Percentiles rank a stretch among this genome's conserved stretches.
phyloP scores from a whole-genome alignment of 1,140 invertebrate species.

The Cotesia vestalis region DNA sequence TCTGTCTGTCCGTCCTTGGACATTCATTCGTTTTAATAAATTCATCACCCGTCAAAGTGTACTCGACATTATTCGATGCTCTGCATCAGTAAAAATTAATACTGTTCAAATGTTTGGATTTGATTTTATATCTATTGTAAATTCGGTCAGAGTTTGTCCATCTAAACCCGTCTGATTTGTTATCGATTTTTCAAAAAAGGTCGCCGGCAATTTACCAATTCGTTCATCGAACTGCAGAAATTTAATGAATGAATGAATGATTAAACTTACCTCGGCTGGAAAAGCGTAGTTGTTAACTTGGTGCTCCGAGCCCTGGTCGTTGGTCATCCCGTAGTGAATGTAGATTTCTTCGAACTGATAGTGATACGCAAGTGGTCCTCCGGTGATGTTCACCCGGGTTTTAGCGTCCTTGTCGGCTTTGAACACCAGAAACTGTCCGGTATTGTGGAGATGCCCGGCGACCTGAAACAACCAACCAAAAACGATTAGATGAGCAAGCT shows the following conservation, averaged over 20 bases:
- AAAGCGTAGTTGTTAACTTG: slow-evolving; percentile 91
- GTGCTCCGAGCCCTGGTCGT: slow-evolving; percentile 91
- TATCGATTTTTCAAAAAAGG: neutral
- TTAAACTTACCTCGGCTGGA: slow-evolving; percentile 84
- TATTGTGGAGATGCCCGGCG: slow-evolving; percentile 86
- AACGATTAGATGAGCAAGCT: slow-evolving; percentile 8
- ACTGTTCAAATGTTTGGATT: neutral
- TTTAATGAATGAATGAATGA: neutral
- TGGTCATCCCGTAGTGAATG: slow-evolving; percentile 90
- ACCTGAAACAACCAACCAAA: slow-evolving; percentile 71
- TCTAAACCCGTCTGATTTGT: no score
- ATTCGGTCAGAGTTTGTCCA: neutral
- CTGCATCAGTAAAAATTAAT: neutral
- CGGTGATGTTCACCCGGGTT: slow-evolving; percentile 90
- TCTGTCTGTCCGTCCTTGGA: no score
- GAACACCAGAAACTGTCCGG: slow-evolving; percentile 90
- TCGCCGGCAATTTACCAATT: slow-evolving; percentile 34
- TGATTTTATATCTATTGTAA: slow-evolving; percentile 8
- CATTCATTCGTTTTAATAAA: neutral
- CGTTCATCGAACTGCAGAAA: neutral
- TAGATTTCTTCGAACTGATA: slow-evolving; percentile 95
- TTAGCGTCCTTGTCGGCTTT: slow-evolving; percentile 86
- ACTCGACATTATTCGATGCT: neutral
- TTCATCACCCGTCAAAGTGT: neutral
- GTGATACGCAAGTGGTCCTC: slow-evolving; percentile 92